A percentile compares a stretch with the other conserved stretches of the same genome.
Evolutionary conservation across 2,797 vertebrate genomes (phyloP).

Genomic region (Huso huso): DNA sequence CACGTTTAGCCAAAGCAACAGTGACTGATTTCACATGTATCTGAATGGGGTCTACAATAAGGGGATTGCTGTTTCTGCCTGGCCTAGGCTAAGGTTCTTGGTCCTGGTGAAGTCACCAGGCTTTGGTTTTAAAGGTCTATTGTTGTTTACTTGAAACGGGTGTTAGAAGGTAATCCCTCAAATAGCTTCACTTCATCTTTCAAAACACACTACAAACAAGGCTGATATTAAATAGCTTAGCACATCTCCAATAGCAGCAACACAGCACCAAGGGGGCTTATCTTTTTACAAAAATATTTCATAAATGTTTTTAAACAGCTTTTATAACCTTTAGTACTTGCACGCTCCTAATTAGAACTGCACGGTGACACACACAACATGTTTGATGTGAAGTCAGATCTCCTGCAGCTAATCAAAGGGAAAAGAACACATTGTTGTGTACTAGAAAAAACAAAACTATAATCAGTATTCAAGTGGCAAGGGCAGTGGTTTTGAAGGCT

Average conservation of each 20-base stretch:
- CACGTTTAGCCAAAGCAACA: background rate
- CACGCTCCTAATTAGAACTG: background rate
- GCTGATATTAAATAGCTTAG: conserved; percentile 11
- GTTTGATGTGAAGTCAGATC: too few relatives aligned
- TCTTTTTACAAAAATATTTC: background rate
- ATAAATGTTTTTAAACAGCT: background rate
- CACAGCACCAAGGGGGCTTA: too few relatives aligned
- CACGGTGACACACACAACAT: too few relatives aligned
- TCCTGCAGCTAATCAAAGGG: too few relatives aligned
- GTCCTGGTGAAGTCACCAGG: conserved; percentile 9
- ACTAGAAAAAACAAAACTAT: too few relatives aligned
- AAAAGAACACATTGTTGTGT: too few relatives aligned
- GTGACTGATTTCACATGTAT: background rate
- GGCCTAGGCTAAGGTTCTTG: background rate
- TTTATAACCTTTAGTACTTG: conserved; percentile 7
- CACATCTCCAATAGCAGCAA: background rate
- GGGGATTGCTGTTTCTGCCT: background rate
- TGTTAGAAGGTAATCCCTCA: conserved; percentile 20
- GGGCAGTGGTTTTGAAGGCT: too few relatives aligned
- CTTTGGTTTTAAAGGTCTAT: conserved; percentile 10
- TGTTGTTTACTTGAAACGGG: conserved; percentile 21
- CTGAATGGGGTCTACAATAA: background rate
- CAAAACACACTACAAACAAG: conserved; percentile 7
- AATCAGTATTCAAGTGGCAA: too few relatives aligned
- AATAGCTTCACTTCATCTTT: conserved; percentile 14